Conservation (phyloP, 2,113 vertebrate genomes). For the Phylloscopus whistleri region DNA sequence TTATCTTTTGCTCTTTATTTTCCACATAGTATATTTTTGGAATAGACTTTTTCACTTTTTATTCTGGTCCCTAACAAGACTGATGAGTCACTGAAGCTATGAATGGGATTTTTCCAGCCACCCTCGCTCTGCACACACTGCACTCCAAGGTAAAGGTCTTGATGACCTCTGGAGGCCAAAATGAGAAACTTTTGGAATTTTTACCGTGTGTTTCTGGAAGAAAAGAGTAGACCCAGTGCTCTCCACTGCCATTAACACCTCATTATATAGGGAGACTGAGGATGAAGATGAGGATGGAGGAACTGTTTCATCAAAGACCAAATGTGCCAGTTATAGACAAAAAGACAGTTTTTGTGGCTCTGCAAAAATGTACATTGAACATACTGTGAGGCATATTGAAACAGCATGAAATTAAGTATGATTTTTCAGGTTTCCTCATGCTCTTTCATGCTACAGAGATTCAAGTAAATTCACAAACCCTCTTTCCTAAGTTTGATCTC, state of each 20-base stretch:
- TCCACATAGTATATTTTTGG: not conserved
- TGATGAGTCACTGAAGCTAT: not conserved
- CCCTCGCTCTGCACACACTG: not conserved
- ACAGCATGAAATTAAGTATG: not conserved
- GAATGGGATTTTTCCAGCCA: not conserved
- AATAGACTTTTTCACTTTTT: not conserved
- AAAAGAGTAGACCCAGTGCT: not conserved
- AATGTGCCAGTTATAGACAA: not conserved
- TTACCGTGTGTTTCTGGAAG: not conserved
- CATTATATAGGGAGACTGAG: not conserved
- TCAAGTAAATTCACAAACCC: not conserved
- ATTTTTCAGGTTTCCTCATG: not conserved
- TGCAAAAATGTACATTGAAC: not conserved
- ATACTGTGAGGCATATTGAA: not conserved
- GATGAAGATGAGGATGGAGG: not conserved
- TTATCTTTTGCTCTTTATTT: not conserved
- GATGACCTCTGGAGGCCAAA: slow-evolving; percentile 2
- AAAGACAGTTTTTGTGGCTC: not conserved
- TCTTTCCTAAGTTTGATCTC: not conserved
- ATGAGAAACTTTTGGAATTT: not conserved
- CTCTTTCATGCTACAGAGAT: not conserved
- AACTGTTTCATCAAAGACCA: not conserved
- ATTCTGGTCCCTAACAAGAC: not conserved
- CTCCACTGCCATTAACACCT: not conserved
- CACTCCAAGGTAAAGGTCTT: not conserved